These are phyloP conservation scores for Odontophorus gujanensis DNA, from an alignment of 2,113 vertebrate species.

Conservation along the genomic window DNA sequence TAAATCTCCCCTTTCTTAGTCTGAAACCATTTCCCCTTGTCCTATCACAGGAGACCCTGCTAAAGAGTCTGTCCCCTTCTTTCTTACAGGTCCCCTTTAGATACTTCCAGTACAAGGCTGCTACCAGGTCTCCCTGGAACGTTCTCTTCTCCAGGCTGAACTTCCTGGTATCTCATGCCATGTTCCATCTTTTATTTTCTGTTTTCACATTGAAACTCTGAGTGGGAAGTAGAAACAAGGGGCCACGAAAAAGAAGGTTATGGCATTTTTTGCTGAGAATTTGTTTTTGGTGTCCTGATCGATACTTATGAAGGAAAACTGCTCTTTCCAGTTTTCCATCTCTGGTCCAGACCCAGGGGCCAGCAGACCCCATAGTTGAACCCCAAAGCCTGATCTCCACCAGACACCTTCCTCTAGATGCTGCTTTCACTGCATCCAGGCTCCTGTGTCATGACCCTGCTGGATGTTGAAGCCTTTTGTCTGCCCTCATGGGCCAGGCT, in stretches of 20 bases:
- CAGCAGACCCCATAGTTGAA: neutral
- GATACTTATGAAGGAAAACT: neutral
- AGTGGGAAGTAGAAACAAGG: neutral
- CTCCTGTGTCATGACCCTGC: neutral
- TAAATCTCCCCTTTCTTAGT: too few species aligned
- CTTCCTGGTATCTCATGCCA: neutral
- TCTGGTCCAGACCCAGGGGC: neutral
- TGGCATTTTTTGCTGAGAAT: neutral
- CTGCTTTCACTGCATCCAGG: neutral
- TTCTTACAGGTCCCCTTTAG: too few species aligned
- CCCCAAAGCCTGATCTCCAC: neutral
- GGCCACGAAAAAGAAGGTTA: fast-evolving
- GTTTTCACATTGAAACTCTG: neutral
- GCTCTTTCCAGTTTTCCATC: neutral
- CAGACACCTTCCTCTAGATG: neutral
- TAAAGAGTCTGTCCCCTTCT: too few species aligned
- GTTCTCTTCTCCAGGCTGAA: too few species aligned
- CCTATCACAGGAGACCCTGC: too few species aligned
- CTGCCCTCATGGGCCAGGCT: fast-evolving
- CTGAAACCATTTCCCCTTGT: too few species aligned
- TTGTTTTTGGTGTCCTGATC: neutral
- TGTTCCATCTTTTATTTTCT: neutral
- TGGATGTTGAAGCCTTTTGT: fast-evolving
- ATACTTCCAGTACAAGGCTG: too few species aligned
- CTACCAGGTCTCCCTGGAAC: too few species aligned